Conservation (phyloP, 2,797 vertebrate species). For the Gorsachius magnificus region DNA sequence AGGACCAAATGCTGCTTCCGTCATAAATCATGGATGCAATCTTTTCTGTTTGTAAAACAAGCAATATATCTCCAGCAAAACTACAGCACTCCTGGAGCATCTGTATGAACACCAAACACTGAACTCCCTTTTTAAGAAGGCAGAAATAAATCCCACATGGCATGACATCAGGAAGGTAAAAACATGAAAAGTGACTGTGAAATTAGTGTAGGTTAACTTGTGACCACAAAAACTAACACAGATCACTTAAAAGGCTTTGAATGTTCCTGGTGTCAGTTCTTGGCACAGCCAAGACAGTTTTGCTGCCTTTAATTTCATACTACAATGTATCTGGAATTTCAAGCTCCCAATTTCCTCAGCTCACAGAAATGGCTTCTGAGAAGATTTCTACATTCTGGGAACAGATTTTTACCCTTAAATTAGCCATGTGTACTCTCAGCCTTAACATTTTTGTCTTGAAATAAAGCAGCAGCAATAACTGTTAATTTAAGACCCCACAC, state of each 20-base stretch:
- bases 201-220: neutral
- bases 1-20: neutral
- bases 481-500: neutral
- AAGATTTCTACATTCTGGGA: neutral
- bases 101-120: neutral
- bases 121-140: neutral
- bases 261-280: neutral
- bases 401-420: slow-evolving; percentile 10
- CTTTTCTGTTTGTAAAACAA: neutral
- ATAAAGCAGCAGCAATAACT: neutral
- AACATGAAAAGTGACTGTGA: neutral
- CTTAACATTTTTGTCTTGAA: slow-evolving; percentile 10
- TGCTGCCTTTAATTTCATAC: neutral
- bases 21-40: neutral
- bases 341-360: neutral
- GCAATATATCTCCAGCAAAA: neutral
- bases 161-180: neutral
- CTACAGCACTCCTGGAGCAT: neutral
- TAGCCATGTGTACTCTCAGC: neutral
- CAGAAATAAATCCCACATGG: neutral
- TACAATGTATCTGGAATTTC: neutral
- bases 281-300: neutral
- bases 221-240: neutral
- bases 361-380: slow-evolving; percentile 16
- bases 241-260: neutral